Evolutionary conservation across 2,888 invertebrate genomes (phyloP), one percentile per base, ranked within the genome.

Genomic region (Hecatera dysodea): DNA sequence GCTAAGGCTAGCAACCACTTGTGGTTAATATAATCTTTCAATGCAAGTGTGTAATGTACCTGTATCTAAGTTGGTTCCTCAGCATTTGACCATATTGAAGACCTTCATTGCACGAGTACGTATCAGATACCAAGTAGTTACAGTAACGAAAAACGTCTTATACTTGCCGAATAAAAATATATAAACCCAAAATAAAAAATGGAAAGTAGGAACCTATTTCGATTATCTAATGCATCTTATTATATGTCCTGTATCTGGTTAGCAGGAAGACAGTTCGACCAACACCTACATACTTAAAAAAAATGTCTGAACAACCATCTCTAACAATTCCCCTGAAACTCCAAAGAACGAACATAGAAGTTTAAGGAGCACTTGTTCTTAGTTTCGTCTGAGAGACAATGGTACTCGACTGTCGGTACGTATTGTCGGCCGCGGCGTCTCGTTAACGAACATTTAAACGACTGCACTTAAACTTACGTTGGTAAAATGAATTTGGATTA

Each of bases 401-500:
- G 46, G 46, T 70, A 60, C 57, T 24, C 75, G 27, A 64, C 66
- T 36, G 57, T 62, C 59, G 61, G 50, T 44, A 48, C 39, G 66
- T 72, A 74, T 52, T 81, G 80, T 78, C 71, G 75, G n/a, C n/a
- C n/a, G n/a, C n/a, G n/a, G 74, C 81, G 67, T 63, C 75, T 83
- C 78, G 81, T 87, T 89, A 89, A 88, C 78, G 86, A 89, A 80
- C 73, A 79, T 81, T 86, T 82, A 85, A 88, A 87, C 81, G 84
- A 87, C 87, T 86, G 87, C 86, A 88, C 88, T 88, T 89, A 86
- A 90, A 89, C 84, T 77, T 79, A 78, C 78, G 66, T 63, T 66
- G 72, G 60, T 82, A 74, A 83, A 71, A 72, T 84, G 85, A 88
- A 87, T 87, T 85, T 73, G 64, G 83, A 86, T 87, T 87, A 86